Conservation (phyloP, 2,888 invertebrate genomes). For the Oscheius sp. region DNA sequence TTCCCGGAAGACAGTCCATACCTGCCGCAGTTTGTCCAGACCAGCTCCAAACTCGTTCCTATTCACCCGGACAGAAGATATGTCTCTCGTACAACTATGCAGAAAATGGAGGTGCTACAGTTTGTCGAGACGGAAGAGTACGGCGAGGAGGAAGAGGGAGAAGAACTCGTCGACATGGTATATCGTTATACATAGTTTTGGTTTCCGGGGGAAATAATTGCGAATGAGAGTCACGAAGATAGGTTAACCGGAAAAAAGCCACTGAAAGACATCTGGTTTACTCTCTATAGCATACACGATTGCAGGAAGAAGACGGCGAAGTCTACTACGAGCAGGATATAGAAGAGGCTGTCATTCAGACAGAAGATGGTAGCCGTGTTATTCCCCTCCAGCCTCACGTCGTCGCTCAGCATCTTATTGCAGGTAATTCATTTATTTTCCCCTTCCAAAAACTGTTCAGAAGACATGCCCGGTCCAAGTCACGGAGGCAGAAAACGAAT, state of each 20-base stretch:
- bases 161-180: conserved; percentile 33
- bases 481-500: conserved; percentile 27
- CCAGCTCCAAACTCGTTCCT: conserved; percentile 4
- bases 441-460: neutral
- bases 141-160: conserved; percentile 19
- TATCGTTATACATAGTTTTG: no score
- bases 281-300: no score
- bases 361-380: conserved; percentile 12
- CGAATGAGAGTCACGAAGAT: no score
- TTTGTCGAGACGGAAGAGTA: conserved; percentile 19
- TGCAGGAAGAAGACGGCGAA: conserved; percentile 9
- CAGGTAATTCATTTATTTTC: neutral
- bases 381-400: neutral
- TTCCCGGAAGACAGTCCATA: conserved; percentile 14
- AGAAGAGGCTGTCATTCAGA: conserved; percentile 10
- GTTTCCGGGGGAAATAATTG: no score
- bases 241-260: no score
- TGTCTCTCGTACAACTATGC: neutral
- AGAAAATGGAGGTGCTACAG: conserved; percentile 26
- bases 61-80: conserved; percentile 3
- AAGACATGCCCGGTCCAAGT: neutral
- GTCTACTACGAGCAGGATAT: conserved; percentile 25
- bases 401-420: neutral
- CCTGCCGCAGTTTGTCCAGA: neutral
- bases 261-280: no score